A percentile compares a stretch with the other conserved stretches of the same genome.
These are phyloP conservation scores for Xenentodon cancila DNA, from an alignment of 2,797 vertebrate genomes.

Conservation along the genomic window DNA sequence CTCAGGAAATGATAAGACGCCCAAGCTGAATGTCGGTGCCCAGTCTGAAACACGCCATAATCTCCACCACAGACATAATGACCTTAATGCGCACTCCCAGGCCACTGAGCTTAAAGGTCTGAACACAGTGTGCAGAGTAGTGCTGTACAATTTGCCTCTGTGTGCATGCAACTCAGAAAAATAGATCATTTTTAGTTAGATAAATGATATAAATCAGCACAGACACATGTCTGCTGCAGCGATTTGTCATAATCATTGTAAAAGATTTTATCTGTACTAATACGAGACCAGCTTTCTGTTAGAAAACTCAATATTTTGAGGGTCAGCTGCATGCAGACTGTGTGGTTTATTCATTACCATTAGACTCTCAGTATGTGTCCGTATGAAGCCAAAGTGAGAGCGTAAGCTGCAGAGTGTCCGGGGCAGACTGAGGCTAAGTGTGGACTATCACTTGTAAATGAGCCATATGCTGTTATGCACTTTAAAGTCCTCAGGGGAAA, in stretches of 20 bases:
- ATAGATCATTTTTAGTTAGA: conserved; percentile 8
- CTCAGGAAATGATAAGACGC: conserved; percentile 55
- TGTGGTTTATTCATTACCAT: conserved; percentile 56
- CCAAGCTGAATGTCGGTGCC: conserved; percentile 58
- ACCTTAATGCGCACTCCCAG: conserved; percentile 80
- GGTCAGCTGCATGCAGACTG: conserved; percentile 13
- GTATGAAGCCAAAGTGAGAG: conserved; percentile 62
- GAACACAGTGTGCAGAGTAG: conserved; percentile 43
- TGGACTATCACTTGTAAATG: conserved; percentile 65
- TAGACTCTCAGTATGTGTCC: conserved; percentile 47
- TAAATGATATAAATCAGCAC: conserved; percentile 6
- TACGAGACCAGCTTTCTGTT: conserved; percentile 9
- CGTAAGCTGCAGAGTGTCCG: conserved; percentile 55
- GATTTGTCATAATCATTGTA: conserved; percentile 15
- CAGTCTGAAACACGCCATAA: conserved; percentile 68
- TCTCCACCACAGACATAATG: conserved; percentile 75
- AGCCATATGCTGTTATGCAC: conserved; percentile 58
- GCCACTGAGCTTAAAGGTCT: conserved; percentile 69
- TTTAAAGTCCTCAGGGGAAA: conserved; percentile 57
- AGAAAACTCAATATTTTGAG: conserved; percentile 22
- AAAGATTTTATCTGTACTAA: neutral
- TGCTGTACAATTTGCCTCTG: conserved; percentile 23
- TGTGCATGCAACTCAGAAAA: conserved; percentile 23
- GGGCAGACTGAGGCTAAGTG: conserved; percentile 23
- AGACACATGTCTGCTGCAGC: conserved; percentile 19